Evolutionary conservation across 1,140 invertebrate species (phyloP), one percentile per base, ranked within the genome.

Genomic region (Drosophila quadrilineata): DNA sequence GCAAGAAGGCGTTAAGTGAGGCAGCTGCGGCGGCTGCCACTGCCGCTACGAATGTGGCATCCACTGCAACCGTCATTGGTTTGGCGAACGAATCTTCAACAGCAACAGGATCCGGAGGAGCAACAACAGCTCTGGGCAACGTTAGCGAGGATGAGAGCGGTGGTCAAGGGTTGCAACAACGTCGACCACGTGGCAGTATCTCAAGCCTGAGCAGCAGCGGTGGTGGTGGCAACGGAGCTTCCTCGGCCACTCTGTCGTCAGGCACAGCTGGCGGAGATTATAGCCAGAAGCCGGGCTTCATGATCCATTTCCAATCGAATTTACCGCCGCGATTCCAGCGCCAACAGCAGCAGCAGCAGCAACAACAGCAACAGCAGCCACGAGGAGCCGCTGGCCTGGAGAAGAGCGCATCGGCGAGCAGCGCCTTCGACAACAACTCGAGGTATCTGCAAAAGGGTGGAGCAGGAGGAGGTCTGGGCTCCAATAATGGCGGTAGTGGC

Each of bases 311-410:
- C 88, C 94, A 95, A 88, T 93, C 92, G 38, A 95, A 96, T 90
- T 91, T 97, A 67, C 96, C 96, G 24, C 96, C 96, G 28, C 91
- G 96, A 33, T 97, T 98, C 90, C 93, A 95, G 85, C 95, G 94
- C 74, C 95, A 96, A 73, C 93, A 94, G 71, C 91, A 92, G 36
- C 68, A 88, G 8, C 84, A 88, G 14, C 62, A 79, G n/a, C 74
- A 77, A 16, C 75, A 77, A 5, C 71, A 74, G 6, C 59, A 59
- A 9, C 60, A 75, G 19, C 71, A 74, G 38, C 64, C 57, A 12
- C 56, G 65, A n/a, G 90, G 84, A n/a, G n/a, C n/a, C n/a, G n/a
- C n/a, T 62, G 84, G 58, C 89, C 75, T 48, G 67, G 91, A 75
- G 90, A 82, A 90, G 90, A 72, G 87, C 88, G 74, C 90, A 91